These are phyloP conservation scores for Spisula subtruncata DNA, from an alignment of 2,888 invertebrate species.

Conservation along the genomic window DNA sequence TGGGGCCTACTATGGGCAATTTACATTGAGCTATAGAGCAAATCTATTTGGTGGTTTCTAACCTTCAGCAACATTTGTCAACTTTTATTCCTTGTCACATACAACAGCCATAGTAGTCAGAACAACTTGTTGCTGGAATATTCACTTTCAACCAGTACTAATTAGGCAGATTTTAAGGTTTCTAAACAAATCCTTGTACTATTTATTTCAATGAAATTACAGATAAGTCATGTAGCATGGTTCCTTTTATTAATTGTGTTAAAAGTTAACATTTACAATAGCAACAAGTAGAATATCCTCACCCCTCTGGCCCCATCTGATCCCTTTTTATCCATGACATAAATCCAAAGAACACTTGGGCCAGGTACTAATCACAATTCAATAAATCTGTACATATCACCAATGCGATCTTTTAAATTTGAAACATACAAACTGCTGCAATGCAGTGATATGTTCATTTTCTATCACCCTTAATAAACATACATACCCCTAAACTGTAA, in stretches of 20 bases:
- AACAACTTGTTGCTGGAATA: too few species aligned
- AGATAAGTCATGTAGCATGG: neutral
- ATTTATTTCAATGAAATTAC: too few species aligned
- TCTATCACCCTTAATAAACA: neutral
- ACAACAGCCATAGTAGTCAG: too few species aligned
- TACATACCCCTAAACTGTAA: neutral
- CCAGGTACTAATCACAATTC: neutral
- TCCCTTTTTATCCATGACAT: neutral
- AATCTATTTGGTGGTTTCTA: too few species aligned
- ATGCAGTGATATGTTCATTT: neutral
- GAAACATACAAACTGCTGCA: neutral
- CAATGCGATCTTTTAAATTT: too few species aligned
- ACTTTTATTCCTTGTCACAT: too few species aligned
- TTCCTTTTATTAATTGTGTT: neutral
- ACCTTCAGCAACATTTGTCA: too few species aligned
- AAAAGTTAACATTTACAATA: neutral
- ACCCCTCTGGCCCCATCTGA: conserved; percentile 41
- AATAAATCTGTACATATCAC: neutral
- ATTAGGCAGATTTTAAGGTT: too few species aligned
- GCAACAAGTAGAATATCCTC: neutral
- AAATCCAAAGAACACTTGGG: neutral
- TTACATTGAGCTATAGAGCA: too few species aligned
- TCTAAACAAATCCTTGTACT: too few species aligned
- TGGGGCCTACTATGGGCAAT: too few species aligned
- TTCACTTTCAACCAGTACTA: too few species aligned